These are phyloP conservation scores for Manduca sexta DNA, from an alignment of 1,140 invertebrate genomes.

Conservation along the genomic window DNA sequence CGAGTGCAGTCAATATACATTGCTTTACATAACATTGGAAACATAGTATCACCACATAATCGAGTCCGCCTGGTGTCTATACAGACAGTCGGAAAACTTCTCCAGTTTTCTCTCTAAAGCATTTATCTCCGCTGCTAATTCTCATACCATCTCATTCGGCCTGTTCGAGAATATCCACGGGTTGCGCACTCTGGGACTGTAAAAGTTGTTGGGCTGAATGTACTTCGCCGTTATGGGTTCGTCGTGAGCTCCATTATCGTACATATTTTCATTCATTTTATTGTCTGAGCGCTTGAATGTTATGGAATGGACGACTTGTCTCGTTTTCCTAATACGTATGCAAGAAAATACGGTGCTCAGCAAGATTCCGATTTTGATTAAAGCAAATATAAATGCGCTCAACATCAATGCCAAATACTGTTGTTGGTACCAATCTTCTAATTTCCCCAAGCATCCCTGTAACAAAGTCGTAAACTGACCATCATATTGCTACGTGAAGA, in stretches of 20 bases:
- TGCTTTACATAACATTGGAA: neutral
- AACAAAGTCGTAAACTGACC: no score
- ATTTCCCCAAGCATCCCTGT: conserved; percentile 80
- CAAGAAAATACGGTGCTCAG: conserved; percentile 81
- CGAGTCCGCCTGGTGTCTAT: conserved; percentile 68
- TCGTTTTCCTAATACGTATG: conserved; percentile 69
- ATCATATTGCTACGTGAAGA: no score
- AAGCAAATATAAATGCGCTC: conserved; percentile 77
- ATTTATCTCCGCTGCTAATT: conserved; percentile 72
- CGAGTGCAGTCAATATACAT: neutral
- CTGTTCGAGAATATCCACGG: conserved; percentile 62
- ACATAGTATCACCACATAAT: conserved; percentile 59
- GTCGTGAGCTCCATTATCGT: conserved; percentile 52
- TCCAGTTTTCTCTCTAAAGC: conserved; percentile 69
- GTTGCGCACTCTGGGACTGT: conserved; percentile 63
- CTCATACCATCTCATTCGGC: conserved; percentile 71
- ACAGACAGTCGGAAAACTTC: conserved; percentile 65
- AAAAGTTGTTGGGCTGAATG: conserved; percentile 68
- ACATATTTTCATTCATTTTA: conserved; percentile 63
- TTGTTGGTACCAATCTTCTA: conserved; percentile 85
- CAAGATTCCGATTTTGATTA: conserved; percentile 81
- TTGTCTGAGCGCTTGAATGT: conserved; percentile 50
- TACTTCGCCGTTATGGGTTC: conserved; percentile 63
- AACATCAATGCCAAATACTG: conserved; percentile 83
- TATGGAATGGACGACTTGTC: conserved; percentile 47